phyloP scores from a whole-genome alignment of 2,797 vertebrate species.

The Myripristis murdjan region DNA sequence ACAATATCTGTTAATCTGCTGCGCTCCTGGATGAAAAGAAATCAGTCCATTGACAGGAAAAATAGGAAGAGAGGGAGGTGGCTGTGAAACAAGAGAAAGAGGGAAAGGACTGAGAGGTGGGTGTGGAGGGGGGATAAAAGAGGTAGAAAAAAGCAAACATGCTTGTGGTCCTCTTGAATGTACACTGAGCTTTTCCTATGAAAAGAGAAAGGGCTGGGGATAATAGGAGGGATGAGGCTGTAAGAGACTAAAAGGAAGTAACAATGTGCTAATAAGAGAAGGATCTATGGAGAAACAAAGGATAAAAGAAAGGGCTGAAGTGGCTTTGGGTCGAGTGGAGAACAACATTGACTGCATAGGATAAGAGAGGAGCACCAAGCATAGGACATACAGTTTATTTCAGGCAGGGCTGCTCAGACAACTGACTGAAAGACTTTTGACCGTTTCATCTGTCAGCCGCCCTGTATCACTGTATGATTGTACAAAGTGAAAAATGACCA shows the following conservation, averaged over 20 bases:
- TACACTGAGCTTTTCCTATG: slow-evolving; percentile 77
- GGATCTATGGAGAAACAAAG: slow-evolving; percentile 68
- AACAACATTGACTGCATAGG: slow-evolving; percentile 22
- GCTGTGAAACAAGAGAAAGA: slow-evolving; percentile 76
- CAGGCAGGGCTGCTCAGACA: neutral
- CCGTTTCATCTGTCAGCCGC: slow-evolving; percentile 43
- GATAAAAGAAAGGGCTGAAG: slow-evolving; percentile 70
- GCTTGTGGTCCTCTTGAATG: slow-evolving; percentile 78
- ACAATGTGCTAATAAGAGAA: slow-evolving; percentile 73
- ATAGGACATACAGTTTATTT: neutral
- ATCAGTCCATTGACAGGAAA: slow-evolving; percentile 88
- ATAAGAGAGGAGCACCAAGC: neutral
- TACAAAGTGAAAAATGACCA: slow-evolving; percentile 36
- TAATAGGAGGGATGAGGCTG: slow-evolving; percentile 74
- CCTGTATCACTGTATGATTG: slow-evolving; percentile 17
- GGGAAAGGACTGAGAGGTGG: slow-evolving; percentile 59
- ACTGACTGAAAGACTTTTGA: slow-evolving; percentile 32
- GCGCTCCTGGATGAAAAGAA: slow-evolving; percentile 88
- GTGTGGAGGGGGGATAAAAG: slow-evolving; percentile 70
- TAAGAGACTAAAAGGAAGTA: slow-evolving; percentile 61
- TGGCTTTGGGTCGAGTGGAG: slow-evolving; percentile 38
- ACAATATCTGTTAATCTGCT: slow-evolving; percentile 92
- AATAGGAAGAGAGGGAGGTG: slow-evolving; percentile 81
- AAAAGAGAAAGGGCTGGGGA: slow-evolving; percentile 72
- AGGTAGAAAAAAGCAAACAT: slow-evolving; percentile 70